Evolutionary conservation across 2,888 invertebrate species (phyloP).

Genomic region (Uloborus plumipes): DNA sequence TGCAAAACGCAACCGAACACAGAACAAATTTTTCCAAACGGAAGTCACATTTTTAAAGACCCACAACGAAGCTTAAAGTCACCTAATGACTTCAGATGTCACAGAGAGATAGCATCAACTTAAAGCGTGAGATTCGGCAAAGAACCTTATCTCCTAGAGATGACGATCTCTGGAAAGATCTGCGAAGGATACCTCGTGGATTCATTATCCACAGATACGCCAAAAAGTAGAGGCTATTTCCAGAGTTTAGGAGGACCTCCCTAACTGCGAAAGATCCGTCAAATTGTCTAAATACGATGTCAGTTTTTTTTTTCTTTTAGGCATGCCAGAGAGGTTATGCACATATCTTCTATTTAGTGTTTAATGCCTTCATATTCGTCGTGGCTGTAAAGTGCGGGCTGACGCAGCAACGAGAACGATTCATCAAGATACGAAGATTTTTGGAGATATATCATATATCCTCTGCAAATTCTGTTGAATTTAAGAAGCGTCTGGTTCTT

Average conservation of each 20-base stretch:
- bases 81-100: slow-evolving; percentile 51
- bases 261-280: slow-evolving; percentile 19
- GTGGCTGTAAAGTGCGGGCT: too few species aligned
- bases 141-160: slow-evolving; percentile 23
- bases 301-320: slow-evolving; percentile 1
- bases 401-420: too few species aligned
- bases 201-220: slow-evolving; percentile 40
- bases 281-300: slow-evolving; percentile 54
- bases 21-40: too few species aligned
- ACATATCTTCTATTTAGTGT: too few species aligned
- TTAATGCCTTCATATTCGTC: too few species aligned
- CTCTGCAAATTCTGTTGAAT: too few species aligned
- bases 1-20: too few species aligned
- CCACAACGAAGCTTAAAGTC: slow-evolving; percentile 50
- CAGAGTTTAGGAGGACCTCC: slow-evolving; percentile 15
- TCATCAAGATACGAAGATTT: too few species aligned
- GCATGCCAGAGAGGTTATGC: too few species aligned
- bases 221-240: slow-evolving; percentile 19
- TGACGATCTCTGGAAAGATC: slow-evolving; percentile 23
- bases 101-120: slow-evolving; percentile 44
- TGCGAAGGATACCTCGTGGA: slow-evolving; percentile 10
- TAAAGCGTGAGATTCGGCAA: slow-evolving; percentile 2
- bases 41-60: slow-evolving; percentile 22
- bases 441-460: too few species aligned
- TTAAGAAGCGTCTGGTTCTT: too few species aligned